phyloP scores from a whole-genome alignment of 1,140 invertebrate species.

The Cyphomyrmex costatus region DNA sequence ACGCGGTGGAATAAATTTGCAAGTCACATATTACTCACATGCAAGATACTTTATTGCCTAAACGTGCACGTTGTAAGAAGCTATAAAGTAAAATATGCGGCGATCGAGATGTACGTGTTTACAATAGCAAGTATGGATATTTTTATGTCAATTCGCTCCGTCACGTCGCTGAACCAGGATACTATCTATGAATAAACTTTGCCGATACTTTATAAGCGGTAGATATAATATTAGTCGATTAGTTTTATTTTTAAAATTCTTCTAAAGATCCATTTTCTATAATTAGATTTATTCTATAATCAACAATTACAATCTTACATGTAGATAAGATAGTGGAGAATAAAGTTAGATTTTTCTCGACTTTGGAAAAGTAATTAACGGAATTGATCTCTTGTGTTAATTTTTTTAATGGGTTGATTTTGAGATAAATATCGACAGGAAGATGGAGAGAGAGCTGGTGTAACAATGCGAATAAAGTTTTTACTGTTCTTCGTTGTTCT shows the following conservation, averaged over 20 bases:
- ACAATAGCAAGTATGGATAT: constrained; percentile 13
- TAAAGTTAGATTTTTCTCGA: neutral
- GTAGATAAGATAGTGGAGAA: neutral
- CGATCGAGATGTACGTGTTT: constrained; percentile 46
- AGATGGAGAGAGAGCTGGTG: neutral
- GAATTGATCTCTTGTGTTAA: neutral
- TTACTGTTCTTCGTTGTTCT: neutral
- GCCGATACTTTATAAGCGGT: neutral
- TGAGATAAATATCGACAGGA: constrained; percentile 6
- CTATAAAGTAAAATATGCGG: constrained; percentile 40
- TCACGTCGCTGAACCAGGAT: neutral
- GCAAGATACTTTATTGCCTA: constrained; percentile 29
- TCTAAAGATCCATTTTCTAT: constrained; percentile 5
- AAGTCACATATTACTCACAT: constrained; percentile 36
- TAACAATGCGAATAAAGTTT: constrained; percentile 4
- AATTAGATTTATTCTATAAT: constrained; percentile 10
- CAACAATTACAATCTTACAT: neutral
- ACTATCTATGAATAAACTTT: constrained; percentile 18
- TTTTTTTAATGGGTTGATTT: neutral
- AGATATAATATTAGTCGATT: neutral
- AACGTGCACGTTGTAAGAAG: constrained; percentile 40
- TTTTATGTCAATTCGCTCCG: neutral
- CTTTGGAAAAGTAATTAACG: neutral
- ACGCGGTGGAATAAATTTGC: constrained; percentile 47
- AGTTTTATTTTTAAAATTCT: constrained; percentile 7